Base-by-base conservation (phyloP, 2,113 vertebrate species). In the Microtus ochrogaster region DNA sequence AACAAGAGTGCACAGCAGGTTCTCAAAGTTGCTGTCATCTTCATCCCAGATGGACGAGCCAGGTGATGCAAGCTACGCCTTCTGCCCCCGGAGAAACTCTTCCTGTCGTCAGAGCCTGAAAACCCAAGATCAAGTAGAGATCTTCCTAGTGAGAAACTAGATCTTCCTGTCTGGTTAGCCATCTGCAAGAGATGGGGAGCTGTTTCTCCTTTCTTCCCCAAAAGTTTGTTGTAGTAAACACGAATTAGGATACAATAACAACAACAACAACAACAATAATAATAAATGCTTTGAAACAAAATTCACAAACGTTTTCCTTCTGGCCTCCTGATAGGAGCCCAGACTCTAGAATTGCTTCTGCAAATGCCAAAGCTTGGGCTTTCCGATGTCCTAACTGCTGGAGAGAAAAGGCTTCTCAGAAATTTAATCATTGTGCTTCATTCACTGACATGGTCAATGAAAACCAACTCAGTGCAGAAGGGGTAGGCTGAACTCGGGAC, bases 221-320 rank as follows among this genome's bases (percentile, higher is more conserved):
- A 39, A 28, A 68, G 41, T 83, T 3, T 77, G 5, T 61, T 74
- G 28, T 9, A 58, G 55, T 44, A 92, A 92, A 85, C 47, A 91
- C 28, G 14, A 90, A 96, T 30, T 88, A 36, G 63, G 47, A 84
- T 26, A 30, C 21, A 72, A 79, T n/a, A 41, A 21, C 36, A 73
- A 94, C 36, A 58, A 70, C 12, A 52, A 52, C 0, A 73, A 94
- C 36, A 58, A 70, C 14, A 52, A 52, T 52, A 55, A 55, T 55
- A 17, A 55, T 55, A 55, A 55, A 52, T 33, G 14, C 73, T 90
- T 87, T 82, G 26, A 94, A 96, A 92, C 76, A 87, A 72, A 77
- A 65, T 14, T 30, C 5, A 52, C n/a, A 6, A 52, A 52, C 36
- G n/a, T 87, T 93, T 84, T 83, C 68, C 49, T 81, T 36, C 63